A percentile compares a stretch with the other conserved stretches of the same genome.
Conservation (phyloP, 2,113 vertebrate species). For the Sorex fumeus region DNA sequence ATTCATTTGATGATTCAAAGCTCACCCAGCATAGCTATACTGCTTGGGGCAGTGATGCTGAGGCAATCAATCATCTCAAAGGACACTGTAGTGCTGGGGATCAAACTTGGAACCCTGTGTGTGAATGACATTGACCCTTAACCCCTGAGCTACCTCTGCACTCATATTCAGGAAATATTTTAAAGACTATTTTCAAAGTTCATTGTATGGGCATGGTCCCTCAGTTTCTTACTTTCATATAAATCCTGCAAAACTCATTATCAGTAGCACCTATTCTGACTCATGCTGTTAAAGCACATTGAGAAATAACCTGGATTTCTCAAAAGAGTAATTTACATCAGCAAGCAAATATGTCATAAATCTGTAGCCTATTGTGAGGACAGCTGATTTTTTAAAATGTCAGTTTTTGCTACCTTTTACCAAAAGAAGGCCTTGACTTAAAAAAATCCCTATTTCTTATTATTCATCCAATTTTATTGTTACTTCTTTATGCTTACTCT, state of each 20-base stretch:
- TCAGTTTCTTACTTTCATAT: slow-evolving; percentile 75
- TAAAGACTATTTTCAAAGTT: slow-evolving; percentile 70
- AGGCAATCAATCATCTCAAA: too few relatives aligned
- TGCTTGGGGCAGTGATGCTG: too few relatives aligned
- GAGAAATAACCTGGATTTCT: slow-evolving; percentile 89
- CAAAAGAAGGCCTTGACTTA: slow-evolving; percentile 15
- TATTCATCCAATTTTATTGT: slow-evolving; percentile 34
- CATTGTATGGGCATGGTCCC: slow-evolving; percentile 52
- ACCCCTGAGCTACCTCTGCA: too few relatives aligned
- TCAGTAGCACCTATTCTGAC: slow-evolving; percentile 87
- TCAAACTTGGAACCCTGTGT: too few relatives aligned
- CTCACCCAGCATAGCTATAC: too few relatives aligned
- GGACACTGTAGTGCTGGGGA: too few relatives aligned
- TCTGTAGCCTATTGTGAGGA: slow-evolving; percentile 72
- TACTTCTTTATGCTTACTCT: slow-evolving; percentile 25
- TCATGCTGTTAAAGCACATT: slow-evolving; percentile 87
- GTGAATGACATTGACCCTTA: too few relatives aligned
- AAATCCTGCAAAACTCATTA: slow-evolving; percentile 84
- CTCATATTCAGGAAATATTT: slow-evolving; percentile 72
- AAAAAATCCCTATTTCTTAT: background rate
- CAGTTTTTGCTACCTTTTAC: slow-evolving; percentile 70
- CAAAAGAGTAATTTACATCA: slow-evolving; percentile 90
- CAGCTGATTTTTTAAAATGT: slow-evolving; percentile 54
- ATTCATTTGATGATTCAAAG: too few relatives aligned
- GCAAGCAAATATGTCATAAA: slow-evolving; percentile 87